Evolutionary conservation across 2,888 invertebrate species (phyloP).

Genomic region (Epinotia brunnichana): DNA sequence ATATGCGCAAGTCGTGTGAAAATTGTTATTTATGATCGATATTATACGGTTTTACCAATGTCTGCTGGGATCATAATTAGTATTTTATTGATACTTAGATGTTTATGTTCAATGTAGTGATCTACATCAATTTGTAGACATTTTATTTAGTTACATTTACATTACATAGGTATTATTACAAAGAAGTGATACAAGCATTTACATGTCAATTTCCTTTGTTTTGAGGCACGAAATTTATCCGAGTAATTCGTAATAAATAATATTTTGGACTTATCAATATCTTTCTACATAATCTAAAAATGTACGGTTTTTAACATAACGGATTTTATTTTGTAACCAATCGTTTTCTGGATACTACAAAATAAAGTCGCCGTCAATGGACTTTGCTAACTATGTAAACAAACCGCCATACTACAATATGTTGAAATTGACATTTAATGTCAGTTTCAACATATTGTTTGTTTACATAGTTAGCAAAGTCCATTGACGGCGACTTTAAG

Average conservation of each 20-base stretch:
- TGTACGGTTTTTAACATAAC: neutral
- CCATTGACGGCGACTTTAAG: no score
- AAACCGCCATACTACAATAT: no score
- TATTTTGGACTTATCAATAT: no score
- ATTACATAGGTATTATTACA: neutral
- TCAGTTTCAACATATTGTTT: no score
- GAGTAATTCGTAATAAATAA: neutral
- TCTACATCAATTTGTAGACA: neutral
- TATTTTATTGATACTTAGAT: neutral
- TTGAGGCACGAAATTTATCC: neutral
- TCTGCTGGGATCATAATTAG: neutral
- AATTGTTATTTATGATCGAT: conserved; percentile 26
- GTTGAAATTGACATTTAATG: no score
- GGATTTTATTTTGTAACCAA: neutral
- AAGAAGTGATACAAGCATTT: neutral
- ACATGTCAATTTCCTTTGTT: neutral
- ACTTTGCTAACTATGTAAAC: no score
- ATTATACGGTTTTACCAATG: conserved; percentile 6
- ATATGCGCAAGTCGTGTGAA: neutral
- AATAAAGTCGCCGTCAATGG: no score
- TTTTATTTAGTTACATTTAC: neutral
- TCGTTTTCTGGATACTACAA: neutral
- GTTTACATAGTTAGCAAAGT: no score
- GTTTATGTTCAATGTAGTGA: neutral
- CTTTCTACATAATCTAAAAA: no score